Conservation (phyloP, 1,140 invertebrate genomes). For the Drosophila navojoa region DNA sequence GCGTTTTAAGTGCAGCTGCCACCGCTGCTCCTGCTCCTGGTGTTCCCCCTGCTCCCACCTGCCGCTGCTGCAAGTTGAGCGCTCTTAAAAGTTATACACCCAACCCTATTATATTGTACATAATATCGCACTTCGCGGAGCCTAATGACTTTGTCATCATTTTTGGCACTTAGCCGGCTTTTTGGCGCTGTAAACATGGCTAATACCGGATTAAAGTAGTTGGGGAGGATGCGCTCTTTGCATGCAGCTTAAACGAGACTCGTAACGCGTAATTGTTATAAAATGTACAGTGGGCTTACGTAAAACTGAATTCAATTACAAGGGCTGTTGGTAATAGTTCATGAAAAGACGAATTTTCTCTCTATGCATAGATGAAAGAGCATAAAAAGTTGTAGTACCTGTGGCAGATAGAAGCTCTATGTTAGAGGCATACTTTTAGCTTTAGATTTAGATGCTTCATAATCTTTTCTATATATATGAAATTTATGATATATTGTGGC, state of each 20-base stretch:
- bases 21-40: not conserved
- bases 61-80: conserved; percentile 19
- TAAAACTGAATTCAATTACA: too few relatives aligned
- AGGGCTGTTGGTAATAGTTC: too few relatives aligned
- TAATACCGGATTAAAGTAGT: conserved; percentile 5
- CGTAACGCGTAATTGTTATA: not conserved
- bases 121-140: not conserved
- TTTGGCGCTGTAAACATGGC: conserved; percentile 1
- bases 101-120: not conserved
- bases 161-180: conserved; percentile 17
- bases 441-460: too few relatives aligned
- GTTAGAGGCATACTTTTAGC: too few relatives aligned
- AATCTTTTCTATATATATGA: too few relatives aligned
- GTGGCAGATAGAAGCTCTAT: too few relatives aligned
- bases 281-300: not conserved
- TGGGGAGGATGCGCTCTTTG: too few relatives aligned
- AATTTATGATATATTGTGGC: too few relatives aligned
- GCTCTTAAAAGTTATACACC: conserved; percentile 40
- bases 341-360: too few relatives aligned
- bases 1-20: conserved; percentile 39
- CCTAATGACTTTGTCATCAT: conserved; percentile 17
- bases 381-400: too few relatives aligned
- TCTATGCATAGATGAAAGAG: too few relatives aligned
- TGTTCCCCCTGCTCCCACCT: too few relatives aligned
- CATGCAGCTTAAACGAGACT: not conserved